Evolutionary conservation across 2,113 vertebrate genomes (phyloP), one percentile per base, ranked within the genome.

Genomic region (Mellivora capensis): DNA sequence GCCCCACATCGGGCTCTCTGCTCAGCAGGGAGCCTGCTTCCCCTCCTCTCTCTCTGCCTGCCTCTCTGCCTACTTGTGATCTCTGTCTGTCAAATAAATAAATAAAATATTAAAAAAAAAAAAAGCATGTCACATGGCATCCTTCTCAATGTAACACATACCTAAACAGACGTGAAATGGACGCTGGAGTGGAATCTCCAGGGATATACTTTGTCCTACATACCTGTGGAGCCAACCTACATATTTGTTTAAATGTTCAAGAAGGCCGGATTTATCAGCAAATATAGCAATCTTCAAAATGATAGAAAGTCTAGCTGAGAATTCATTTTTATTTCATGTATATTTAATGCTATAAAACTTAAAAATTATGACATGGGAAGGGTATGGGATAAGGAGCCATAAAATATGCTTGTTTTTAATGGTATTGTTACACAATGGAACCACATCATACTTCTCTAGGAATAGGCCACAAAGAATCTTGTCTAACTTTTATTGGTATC

Each of bases 61-160:
- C n/a, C n/a, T n/a, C n/a, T n/a, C n/a, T n/a, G n/a, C n/a, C n/a
- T n/a, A n/a, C n/a, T n/a, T n/a, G n/a, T n/a, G n/a, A n/a, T n/a
- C n/a, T n/a, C n/a, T n/a, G n/a, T n/a, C n/a, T n/a, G n/a, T n/a
- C n/a, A n/a, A n/a, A n/a, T n/a, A n/a, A n/a, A n/a, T n/a, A n/a
- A n/a, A n/a, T n/a, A n/a, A n/a, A n/a, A n/a, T n/a, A n/a, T n/a
- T n/a, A n/a, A n/a, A n/a, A n/a, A n/a, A n/a, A n/a, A n/a, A n/a
- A n/a, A n/a, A 59, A 98, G 42, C 6, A 1, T 49, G 81, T 79
- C 39, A 49, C 2, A 13, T 13, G 95, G 14, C 6, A 13, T 37
- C 79, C 93, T 95, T 67, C 67, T 93, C 54, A 93, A 64, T 74
- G 74, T 6, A 95, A 93, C 88, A 87, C 67, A 88, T 81, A 89